These are phyloP conservation scores for Tipula helvola DNA, from an alignment of 2,888 invertebrate species.

Conservation along the genomic window DNA sequence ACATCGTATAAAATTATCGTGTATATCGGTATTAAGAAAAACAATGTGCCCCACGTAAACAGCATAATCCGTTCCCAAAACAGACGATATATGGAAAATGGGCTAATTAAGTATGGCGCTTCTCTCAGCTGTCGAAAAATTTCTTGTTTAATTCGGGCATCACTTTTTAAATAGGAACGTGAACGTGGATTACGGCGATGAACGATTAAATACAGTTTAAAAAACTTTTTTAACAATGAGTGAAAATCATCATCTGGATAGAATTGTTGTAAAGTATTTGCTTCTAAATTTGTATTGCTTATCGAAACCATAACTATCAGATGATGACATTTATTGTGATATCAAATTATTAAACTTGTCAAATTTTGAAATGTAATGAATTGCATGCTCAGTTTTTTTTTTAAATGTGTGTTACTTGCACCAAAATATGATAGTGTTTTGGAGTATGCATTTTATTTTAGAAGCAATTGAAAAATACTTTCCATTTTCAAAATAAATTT, in stretches of 20 bases:
- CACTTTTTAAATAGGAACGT: not conserved
- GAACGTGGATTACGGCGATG: not conserved
- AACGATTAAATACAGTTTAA: not conserved
- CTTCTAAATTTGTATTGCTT: not conserved
- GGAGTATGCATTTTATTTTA: not conserved
- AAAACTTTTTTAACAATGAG: not conserved
- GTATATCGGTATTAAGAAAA: not conserved
- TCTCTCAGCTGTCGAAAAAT: not conserved
- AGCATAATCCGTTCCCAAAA: not conserved
- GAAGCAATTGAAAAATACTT: no score
- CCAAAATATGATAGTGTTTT: not conserved
- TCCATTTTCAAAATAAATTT: no score
- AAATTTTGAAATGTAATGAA: not conserved
- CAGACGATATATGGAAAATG: not conserved
- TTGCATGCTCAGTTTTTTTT: not conserved
- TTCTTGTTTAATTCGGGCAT: not conserved
- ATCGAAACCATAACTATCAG: not conserved
- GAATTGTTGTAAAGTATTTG: not conserved
- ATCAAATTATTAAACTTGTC: not conserved
- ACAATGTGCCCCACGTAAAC: not conserved
- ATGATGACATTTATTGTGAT: not conserved
- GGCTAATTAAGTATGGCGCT: not conserved
- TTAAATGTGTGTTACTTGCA: not conserved
- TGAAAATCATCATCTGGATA: not conserved
- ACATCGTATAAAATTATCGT: not conserved